A percentile compares a stretch with the other conserved stretches of the same genome.
Conservation (phyloP, 2,113 vertebrate genomes). For the Poicephalus gulielmi region DNA sequence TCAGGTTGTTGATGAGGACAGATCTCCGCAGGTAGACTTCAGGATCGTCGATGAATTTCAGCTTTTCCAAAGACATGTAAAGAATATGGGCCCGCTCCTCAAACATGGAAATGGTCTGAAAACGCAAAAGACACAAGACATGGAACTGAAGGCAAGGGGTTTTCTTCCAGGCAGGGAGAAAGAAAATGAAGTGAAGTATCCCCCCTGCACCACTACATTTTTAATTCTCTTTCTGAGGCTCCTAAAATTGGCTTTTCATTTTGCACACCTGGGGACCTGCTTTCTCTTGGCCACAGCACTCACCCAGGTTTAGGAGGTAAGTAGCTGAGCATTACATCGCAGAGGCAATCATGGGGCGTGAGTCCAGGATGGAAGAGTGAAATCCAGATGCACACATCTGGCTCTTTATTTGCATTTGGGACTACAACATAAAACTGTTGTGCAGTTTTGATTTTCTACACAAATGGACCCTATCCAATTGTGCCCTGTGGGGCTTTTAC, state of each 20-base stretch:
- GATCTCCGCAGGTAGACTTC: slow-evolving; percentile 94
- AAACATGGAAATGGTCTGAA: slow-evolving; percentile 87
- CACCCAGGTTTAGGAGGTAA: not conserved
- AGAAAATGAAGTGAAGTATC: not conserved
- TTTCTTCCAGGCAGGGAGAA: not conserved
- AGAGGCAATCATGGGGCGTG: not conserved
- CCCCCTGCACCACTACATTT: not conserved
- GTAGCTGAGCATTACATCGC: not conserved
- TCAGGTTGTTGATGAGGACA: slow-evolving; percentile 94
- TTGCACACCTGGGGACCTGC: not conserved
- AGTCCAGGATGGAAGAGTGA: not conserved
- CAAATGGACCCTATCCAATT: not conserved
- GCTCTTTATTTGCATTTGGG: not conserved
- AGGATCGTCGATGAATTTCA: slow-evolving; percentile 94
- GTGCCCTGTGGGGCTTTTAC: not conserved
- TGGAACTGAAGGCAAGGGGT: not conserved
- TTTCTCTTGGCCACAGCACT: not conserved
- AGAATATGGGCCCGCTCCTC: slow-evolving; percentile 95
- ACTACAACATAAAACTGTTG: not conserved
- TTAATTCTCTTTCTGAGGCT: not conserved
- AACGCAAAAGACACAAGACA: not conserved
- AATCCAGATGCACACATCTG: not conserved
- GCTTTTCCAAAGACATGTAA: slow-evolving; percentile 95
- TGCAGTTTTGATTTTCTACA: not conserved
- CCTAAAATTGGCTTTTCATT: not conserved